Base-by-base conservation (phyloP, 2,888 invertebrate species). In the Microchrysa polita region DNA sequence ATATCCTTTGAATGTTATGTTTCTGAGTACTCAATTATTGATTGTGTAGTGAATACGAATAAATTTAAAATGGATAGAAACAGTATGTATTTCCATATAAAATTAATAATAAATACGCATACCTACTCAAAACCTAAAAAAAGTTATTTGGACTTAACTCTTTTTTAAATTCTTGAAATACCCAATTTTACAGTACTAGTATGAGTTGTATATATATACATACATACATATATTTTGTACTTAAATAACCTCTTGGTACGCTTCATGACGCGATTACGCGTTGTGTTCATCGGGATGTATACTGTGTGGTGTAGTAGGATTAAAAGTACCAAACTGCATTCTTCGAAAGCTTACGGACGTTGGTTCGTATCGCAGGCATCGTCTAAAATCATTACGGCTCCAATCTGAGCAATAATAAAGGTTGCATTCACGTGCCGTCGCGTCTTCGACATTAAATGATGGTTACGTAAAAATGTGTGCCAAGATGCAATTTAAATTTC, bases 321-420 rank as follows among this genome's bases (percentile, higher is more conserved):
- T 34, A 48, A 14, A 22, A 20, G 5, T 65, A 18, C 44, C 42
- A 65, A 22, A 48, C 65, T 44, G 42, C 65, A 65, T 65, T 65
- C 65, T 65, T 65, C 20, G 10, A 55, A 55, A 20, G 55, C 55
- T 48, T 48, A 48, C 16, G 48, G 5, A n/a, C n/a, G n/a, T n/a
- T n/a, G n/a, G n/a, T n/a, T n/a, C n/a, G n/a, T n/a, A n/a, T 48
- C 16, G 48, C 4, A 48, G 12, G 48, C 48, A 48, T 48, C 16
- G 48, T 48, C 12, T n/a, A 12, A 48, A 48, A 48, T 48, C 48
- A 48, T 48, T 5, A n/a, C 48, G 4, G 48, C 16, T 48, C 5
- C 16, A 48, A 48, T 48, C 48, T n/a, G 16, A 12, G 48, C 16
- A 2, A 48, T 48, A 48, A 48, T n/a, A n/a, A 12, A 48, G 48